phyloP scores from a whole-genome alignment of 35 echinoderm and acorn worm genomes.

The Acanthaster planci region DNA sequence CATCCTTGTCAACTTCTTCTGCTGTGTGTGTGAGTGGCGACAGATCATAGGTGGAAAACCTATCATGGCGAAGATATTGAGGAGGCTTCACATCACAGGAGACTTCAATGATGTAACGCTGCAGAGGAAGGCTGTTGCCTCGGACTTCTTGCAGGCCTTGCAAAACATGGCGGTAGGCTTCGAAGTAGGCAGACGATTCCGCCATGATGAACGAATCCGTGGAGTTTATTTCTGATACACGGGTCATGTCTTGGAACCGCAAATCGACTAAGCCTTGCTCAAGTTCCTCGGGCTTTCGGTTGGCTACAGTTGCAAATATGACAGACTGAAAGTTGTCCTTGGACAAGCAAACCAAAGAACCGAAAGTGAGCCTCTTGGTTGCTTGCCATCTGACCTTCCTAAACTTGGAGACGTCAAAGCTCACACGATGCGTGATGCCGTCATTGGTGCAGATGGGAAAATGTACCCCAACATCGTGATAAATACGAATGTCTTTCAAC shows the following conservation, averaged over 20 bases:
- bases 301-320: conserved; percentile 82
- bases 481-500: conserved; percentile 62
- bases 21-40: conserved; percentile 38
- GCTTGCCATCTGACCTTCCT: conserved; percentile 65
- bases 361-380: conserved; percentile 62
- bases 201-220: conserved; percentile 68
- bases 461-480: conserved; percentile 60
- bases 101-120: conserved; percentile 72
- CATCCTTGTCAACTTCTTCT: background rate
- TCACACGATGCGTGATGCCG: conserved; percentile 49
- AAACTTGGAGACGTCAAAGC: conserved; percentile 51
- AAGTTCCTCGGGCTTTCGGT: conserved; percentile 61
- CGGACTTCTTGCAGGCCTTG: conserved; percentile 67
- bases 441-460: conserved; percentile 53
- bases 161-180: conserved; percentile 90
- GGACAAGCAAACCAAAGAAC: conserved; percentile 86
- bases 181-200: conserved; percentile 95
- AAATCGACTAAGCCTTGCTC: conserved; percentile 73
- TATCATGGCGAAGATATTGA: conserved; percentile 54
- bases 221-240: conserved; percentile 15
- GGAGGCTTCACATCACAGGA: conserved; percentile 42
- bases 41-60: conserved; percentile 58
- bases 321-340: conserved; percentile 72
- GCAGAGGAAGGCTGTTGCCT: conserved; percentile 58
- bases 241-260: conserved; percentile 42